These are phyloP conservation scores for Etheostoma spectabile DNA, from an alignment of 2,113 vertebrate genomes.

Conservation along the genomic window DNA sequence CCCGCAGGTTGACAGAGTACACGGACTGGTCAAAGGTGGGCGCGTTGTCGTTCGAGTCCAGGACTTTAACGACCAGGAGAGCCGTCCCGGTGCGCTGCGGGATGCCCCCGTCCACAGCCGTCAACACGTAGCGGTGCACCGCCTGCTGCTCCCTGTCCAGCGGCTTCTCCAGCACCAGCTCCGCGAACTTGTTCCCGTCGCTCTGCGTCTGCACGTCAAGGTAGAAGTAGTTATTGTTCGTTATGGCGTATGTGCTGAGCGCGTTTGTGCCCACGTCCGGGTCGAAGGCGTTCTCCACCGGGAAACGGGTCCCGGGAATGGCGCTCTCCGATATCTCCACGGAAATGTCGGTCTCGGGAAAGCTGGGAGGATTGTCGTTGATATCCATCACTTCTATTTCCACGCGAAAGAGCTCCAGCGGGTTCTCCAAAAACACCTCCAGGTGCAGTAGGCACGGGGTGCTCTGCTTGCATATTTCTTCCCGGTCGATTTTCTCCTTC, in stretches of 20 bases:
- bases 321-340: constrained; percentile 99
- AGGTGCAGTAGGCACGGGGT: constrained; percentile 92
- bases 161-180: constrained; percentile 94
- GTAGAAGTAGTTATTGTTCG: constrained; percentile 95
- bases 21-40: constrained; percentile 96
- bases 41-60: constrained; percentile 98
- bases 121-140: constrained; percentile 97
- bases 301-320: constrained; percentile 96
- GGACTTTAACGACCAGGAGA: constrained; percentile 94
- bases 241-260: constrained; percentile 95
- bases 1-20: constrained; percentile 92
- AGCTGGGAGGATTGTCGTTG: constrained; percentile 96
- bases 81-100: constrained; percentile 95
- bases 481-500: constrained; percentile 95
- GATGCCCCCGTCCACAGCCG: constrained; percentile 94
- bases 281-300: constrained; percentile 97
- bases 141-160: constrained; percentile 98
- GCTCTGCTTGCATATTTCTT: constrained; percentile 94
- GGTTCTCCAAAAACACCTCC: constrained; percentile 97
- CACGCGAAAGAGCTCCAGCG: constrained; percentile 95
- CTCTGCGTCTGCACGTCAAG: constrained; percentile 98
- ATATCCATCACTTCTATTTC: constrained; percentile 98
- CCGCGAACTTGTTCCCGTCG: constrained; percentile 95
- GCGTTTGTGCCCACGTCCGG: constrained; percentile 97
- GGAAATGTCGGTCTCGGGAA: constrained; percentile 94